Evolutionary conservation across 2,797 vertebrate genomes (phyloP), one percentile per base, ranked within the genome.

Genomic region (Crenuchus spilurus): DNA sequence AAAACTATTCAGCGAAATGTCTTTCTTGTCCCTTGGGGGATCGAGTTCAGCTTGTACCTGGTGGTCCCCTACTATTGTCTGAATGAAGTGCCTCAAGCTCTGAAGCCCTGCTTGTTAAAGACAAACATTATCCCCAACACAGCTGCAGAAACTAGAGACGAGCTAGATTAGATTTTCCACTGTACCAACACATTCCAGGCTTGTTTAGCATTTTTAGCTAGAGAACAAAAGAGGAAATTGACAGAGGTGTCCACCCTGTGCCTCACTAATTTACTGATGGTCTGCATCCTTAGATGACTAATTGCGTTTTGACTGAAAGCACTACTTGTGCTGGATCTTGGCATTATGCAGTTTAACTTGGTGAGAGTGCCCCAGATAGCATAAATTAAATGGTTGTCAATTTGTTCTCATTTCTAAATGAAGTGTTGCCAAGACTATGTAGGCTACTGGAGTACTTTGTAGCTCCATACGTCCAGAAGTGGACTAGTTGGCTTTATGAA

Each of bases 321-420:
- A 13, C 35, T 33, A 5, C 14, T 60, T 20, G 3, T 49, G 42
- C 20, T 33, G 8, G 7, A 20, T 24, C 13, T 46, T 57, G 10
- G 33, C 48, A 41, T 2, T 6, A 22, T 22, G 49, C 31, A 37
- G 24, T 20, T 63, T 48, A 24, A 77, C 49, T 60, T 52, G 58
- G n/a, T 71, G 18, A 13, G 51, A n/a, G 9, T 6, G 68, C 10
- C 68, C 68, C 52, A 58, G 52, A 65, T 65, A 60, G 33, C 33
- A 20, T 22, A 52, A 49, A 76, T 60, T 20, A 55, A 76, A 14
- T 41, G 7, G 52, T 26, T 60, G n/a, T 39, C 8, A 2, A 22
- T 60, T 58, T 60, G 61, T 42, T 33, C 68, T 60, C 26, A 10
- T 76, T 72, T 60, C 68, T 76, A 65, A 71, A 71, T 58, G n/a